Evolutionary conservation across 2,888 invertebrate species (phyloP).

Genomic region (Tholera decimalis): DNA sequence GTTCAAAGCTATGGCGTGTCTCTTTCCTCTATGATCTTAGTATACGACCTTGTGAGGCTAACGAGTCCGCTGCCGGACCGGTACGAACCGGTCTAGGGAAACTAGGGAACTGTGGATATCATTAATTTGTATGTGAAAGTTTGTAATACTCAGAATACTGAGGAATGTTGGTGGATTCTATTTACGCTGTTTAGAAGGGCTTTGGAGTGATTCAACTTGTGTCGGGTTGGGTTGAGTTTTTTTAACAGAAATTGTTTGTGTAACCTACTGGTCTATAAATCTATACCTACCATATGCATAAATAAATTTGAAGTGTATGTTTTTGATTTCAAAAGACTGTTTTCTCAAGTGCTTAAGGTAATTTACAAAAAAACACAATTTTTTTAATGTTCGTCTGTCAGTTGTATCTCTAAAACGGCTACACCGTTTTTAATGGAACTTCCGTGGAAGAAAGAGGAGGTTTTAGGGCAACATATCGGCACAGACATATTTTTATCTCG

Average conservation of each 20-base stretch:
- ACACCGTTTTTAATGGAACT: too few species aligned
- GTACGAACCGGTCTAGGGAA: conserved; percentile 62
- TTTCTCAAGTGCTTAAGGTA: too few species aligned
- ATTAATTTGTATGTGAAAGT: conserved; percentile 66
- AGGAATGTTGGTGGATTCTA: conserved; percentile 46
- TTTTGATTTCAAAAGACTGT: too few species aligned
- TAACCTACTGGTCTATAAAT: too few species aligned
- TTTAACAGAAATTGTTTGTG: neutral
- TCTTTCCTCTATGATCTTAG: conserved; percentile 50
- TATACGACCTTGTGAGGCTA: conserved; percentile 68
- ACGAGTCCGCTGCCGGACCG: conserved; percentile 50
- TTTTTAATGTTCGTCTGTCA: too few species aligned
- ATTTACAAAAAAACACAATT: too few species aligned
- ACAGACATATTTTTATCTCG: too few species aligned
- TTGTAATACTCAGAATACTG: conserved; percentile 55
- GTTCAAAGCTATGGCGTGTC: conserved; percentile 9
- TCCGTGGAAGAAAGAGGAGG: too few species aligned
- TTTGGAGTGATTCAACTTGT: neutral
- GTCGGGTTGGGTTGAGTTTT: neutral
- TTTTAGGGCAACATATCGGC: too few species aligned
- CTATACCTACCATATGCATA: too few species aligned
- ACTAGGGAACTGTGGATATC: conserved; percentile 67
- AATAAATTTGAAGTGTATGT: too few species aligned
- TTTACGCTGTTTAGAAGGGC: conserved; percentile 17
- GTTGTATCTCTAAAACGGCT: too few species aligned